phyloP scores from a whole-genome alignment of 2,797 vertebrate genomes.

The Tympanoctomys barrerae region DNA sequence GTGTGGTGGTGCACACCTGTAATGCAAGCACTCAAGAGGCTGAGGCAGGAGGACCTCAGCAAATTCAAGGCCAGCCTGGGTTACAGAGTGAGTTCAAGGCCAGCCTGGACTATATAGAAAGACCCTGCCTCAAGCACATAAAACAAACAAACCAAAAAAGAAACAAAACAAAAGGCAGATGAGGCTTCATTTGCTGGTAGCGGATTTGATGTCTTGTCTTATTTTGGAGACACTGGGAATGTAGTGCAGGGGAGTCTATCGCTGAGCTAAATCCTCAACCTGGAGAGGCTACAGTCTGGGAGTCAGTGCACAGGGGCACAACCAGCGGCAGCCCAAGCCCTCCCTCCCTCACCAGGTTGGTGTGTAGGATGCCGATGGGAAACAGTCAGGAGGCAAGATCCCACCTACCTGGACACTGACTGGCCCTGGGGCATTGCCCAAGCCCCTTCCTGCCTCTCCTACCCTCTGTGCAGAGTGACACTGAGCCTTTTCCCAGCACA shows the following conservation, averaged over 20 bases:
- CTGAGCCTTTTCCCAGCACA: not conserved
- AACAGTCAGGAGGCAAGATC: not conserved
- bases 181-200: not conserved
- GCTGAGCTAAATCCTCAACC: not conserved
- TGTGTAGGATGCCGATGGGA: not conserved
- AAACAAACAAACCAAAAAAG: not conserved
- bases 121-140: not conserved
- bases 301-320: not conserved
- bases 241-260: not conserved
- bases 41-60: not conserved
- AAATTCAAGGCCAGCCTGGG: not conserved
- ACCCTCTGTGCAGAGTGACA: rapidly evolving
- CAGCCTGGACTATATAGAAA: not conserved
- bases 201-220: not conserved
- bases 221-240: not conserved
- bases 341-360: not conserved
- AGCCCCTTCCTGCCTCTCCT: not conserved
- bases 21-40: not conserved
- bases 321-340: rapidly evolving
- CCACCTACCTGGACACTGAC: not conserved
- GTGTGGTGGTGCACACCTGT: not conserved
- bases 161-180: not conserved
- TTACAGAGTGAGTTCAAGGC: not conserved
- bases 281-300: not conserved
- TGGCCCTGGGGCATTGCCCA: not conserved